Evolutionary conservation across 2,888 invertebrate genomes (phyloP).

Genomic region (Nemurella pictetii): DNA sequence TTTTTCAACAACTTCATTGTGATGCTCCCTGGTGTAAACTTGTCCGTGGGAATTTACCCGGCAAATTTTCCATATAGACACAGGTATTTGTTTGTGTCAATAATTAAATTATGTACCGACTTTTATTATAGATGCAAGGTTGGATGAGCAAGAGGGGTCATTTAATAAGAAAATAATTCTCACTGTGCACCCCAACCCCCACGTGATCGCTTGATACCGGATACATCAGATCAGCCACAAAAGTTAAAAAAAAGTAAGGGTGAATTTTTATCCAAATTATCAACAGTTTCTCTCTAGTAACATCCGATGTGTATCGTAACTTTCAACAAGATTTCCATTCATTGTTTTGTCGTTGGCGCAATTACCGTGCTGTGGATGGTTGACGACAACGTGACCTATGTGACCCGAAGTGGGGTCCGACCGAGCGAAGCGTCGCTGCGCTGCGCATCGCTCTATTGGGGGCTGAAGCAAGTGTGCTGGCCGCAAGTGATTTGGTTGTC

Average conservation of each 20-base stretch:
- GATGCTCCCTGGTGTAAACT: neutral
- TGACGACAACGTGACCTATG: too few relatives aligned
- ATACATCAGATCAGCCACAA: conserved; percentile 2
- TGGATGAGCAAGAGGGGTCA: conserved; percentile 11
- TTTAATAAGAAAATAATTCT: conserved; percentile 10
- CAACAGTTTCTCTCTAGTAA: neutral
- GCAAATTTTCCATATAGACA: neutral
- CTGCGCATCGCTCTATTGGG: neutral
- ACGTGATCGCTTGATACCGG: neutral
- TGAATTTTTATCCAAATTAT: neutral
- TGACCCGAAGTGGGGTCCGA: neutral
- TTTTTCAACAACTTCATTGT: too few relatives aligned
- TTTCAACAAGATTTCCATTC: neutral
- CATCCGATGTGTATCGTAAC: neutral
- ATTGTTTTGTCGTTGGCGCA: neutral
- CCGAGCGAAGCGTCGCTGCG: neutral
- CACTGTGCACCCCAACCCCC: neutral
- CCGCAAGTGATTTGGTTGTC: neutral
- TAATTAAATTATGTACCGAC: neutral
- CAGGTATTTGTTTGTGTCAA: neutral
- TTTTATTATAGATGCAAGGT: conserved; percentile 12
- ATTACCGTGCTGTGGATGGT: neutral
- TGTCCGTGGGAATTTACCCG: neutral
- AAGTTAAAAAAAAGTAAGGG: neutral
- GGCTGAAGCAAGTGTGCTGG: neutral